Percentiles rank a stretch among this genome's conserved stretches.
Evolutionary conservation across 2,888 invertebrate species (phyloP).

Genomic region (Drosophila falleni): DNA sequence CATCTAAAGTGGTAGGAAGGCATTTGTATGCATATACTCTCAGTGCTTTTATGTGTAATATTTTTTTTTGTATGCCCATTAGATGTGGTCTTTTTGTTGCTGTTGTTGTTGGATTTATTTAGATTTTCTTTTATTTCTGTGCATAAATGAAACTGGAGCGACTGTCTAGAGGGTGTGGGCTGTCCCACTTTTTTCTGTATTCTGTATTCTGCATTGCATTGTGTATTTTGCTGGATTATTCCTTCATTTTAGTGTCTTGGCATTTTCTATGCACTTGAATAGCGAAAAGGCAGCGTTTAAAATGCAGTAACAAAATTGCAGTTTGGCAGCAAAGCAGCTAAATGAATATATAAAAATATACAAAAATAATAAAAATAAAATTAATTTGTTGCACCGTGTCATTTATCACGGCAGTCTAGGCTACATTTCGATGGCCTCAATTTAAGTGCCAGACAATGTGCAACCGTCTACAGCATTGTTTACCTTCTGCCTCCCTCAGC

Average conservation of each 20-base stretch:
- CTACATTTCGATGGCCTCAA: conserved; percentile 57
- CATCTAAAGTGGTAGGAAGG: conserved; percentile 53
- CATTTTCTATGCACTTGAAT: conserved; percentile 26
- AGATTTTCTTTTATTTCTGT: conserved; percentile 47
- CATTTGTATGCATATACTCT: conserved; percentile 3
- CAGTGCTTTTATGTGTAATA: conserved; percentile 18
- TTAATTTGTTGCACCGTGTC: conserved; percentile 57
- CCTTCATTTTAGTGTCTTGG: conserved; percentile 28
- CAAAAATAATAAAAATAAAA: conserved; percentile 38
- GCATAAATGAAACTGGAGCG: conserved; percentile 48
- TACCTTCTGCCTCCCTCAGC: not conserved
- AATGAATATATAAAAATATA: conserved; percentile 40
- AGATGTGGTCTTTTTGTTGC: conserved; percentile 52
- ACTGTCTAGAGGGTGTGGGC: conserved; percentile 3
- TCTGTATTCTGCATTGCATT: conserved; percentile 9
- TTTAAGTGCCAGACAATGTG: conserved; percentile 43
- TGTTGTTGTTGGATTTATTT: conserved; percentile 15
- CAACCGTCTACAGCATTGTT: conserved; percentile 29
- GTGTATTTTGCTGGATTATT: conserved; percentile 35
- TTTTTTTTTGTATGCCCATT: conserved; percentile 65
- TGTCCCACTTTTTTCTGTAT: conserved; percentile 9
- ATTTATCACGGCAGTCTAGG: conserved; percentile 16
- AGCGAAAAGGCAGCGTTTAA: conserved; percentile 28
- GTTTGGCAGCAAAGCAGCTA: conserved; percentile 23
- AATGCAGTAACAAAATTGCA: conserved; percentile 28